Conservation (phyloP, 2,888 invertebrate genomes). For the Acanthosepion esculentum region DNA sequence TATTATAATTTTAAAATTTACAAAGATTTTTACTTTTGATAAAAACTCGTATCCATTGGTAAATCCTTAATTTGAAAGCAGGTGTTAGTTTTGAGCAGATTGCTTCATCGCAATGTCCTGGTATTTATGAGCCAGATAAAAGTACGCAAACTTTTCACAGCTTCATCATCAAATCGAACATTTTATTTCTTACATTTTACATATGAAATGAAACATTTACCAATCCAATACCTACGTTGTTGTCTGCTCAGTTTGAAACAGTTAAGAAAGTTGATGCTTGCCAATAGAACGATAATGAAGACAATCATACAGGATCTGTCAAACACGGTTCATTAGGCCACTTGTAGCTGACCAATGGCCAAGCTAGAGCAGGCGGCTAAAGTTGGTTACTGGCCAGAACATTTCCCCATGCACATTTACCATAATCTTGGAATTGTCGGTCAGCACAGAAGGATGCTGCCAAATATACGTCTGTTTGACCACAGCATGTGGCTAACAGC, state of each 20-base stretch:
- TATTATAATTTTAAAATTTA: too few relatives aligned
- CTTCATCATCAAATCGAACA: not conserved
- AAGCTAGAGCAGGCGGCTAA: not conserved
- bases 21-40: too few relatives aligned
- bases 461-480: not conserved
- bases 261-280: not conserved
- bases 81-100: not conserved
- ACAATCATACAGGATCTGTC: not conserved
- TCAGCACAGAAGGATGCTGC: not conserved
- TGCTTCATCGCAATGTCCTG: not conserved
- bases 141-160: not conserved
- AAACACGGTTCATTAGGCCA: conserved; percentile 21
- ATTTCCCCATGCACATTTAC: not conserved
- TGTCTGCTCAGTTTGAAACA: not conserved
- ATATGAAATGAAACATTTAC: not conserved
- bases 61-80: not conserved
- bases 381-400: not conserved
- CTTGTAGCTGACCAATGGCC: not conserved
- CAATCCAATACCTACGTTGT: not conserved
- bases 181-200: conserved; percentile 1
- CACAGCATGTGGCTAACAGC: not conserved
- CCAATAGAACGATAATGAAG: not conserved
- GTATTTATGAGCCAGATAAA: not conserved
- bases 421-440: not conserved
- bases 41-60: too few relatives aligned